phyloP scores from a whole-genome alignment of 2,797 vertebrate species.

The Pseudotriccus pelzelni region DNA sequence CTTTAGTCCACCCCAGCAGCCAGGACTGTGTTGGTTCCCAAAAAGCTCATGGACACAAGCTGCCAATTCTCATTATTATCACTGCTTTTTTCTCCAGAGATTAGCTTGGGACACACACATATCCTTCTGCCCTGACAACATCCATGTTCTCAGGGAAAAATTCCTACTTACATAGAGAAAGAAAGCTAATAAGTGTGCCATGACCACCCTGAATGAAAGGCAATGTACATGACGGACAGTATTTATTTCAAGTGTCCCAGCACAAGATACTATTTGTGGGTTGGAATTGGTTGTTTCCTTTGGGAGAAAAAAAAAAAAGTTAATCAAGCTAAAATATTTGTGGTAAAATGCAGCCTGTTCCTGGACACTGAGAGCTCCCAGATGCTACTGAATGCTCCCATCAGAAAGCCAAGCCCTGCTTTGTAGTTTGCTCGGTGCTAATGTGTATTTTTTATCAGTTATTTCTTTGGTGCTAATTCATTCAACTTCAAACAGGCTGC shows the following conservation, averaged over 20 bases:
- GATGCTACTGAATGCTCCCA: not conserved
- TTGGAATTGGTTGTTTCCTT: not conserved
- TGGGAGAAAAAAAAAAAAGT: not conserved
- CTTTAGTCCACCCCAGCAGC: not conserved
- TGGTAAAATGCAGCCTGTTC: not conserved
- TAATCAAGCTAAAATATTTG: conserved; percentile 9
- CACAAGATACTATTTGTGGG: not conserved
- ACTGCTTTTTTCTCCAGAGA: not conserved
- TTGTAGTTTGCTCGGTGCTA: conserved; percentile 3
- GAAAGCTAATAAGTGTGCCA: not conserved
- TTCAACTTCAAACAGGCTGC: conserved; percentile 30
- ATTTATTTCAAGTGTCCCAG: not conserved
- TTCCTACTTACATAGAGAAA: not conserved
- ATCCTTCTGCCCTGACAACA: not conserved
- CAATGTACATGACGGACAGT: not conserved
- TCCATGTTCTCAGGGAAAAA: not conserved
- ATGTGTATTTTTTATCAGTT: conserved; percentile 31
- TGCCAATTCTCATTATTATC: conserved; percentile 9
- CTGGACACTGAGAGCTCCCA: conserved; percentile 19
- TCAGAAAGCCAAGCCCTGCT: conserved; percentile 4
- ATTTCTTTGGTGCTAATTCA: conserved; percentile 49
- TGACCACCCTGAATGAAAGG: not conserved
- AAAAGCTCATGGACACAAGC: not conserved
- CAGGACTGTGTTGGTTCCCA: not conserved
- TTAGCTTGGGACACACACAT: not conserved